Conservation (phyloP, 92 coral and sea anemone genomes). For the Porites rus region DNA sequence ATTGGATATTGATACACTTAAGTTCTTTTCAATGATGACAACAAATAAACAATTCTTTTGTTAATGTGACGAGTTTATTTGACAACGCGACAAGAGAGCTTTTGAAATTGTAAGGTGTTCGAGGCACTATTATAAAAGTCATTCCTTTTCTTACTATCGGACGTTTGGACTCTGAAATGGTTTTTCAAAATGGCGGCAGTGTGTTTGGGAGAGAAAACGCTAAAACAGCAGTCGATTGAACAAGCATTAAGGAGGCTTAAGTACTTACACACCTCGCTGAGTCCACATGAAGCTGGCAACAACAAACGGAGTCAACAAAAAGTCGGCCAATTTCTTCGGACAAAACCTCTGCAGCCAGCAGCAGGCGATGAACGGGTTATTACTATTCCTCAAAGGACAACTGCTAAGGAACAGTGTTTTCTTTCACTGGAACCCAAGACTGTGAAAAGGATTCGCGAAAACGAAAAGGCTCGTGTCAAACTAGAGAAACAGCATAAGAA, state of each 20-base stretch:
- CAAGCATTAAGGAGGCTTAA: slow-evolving; percentile 83
- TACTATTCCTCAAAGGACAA: background rate
- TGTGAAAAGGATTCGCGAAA: slow-evolving; percentile 20
- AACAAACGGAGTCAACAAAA: background rate
- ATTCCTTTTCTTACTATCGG: too few relatives aligned
- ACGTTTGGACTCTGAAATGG: background rate
- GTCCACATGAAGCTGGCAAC: slow-evolving; percentile 17
- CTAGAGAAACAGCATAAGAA: slow-evolving; percentile 38
- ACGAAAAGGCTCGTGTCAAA: background rate
- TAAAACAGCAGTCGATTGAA: slow-evolving; percentile 57
- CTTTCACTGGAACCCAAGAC: slow-evolving; percentile 65
- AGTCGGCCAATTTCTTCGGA: background rate
- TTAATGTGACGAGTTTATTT: background rate
- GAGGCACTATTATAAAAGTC: background rate
- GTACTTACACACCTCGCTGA: slow-evolving; percentile 84
- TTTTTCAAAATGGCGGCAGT: slow-evolving; percentile 20
- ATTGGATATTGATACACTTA: background rate
- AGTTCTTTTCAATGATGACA: slow-evolving; percentile 5
- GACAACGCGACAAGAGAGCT: background rate
- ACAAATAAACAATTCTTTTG: slow-evolving; percentile 8
- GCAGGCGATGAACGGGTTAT: background rate
- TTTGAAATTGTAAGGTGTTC: background rate
- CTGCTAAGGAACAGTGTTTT: slow-evolving; percentile 44
- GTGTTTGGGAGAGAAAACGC: slow-evolving; percentile 17
- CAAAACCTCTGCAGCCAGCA: slow-evolving; percentile 5